Conservation (phyloP, 2,888 invertebrate species). For the Eristalis pertinax region DNA sequence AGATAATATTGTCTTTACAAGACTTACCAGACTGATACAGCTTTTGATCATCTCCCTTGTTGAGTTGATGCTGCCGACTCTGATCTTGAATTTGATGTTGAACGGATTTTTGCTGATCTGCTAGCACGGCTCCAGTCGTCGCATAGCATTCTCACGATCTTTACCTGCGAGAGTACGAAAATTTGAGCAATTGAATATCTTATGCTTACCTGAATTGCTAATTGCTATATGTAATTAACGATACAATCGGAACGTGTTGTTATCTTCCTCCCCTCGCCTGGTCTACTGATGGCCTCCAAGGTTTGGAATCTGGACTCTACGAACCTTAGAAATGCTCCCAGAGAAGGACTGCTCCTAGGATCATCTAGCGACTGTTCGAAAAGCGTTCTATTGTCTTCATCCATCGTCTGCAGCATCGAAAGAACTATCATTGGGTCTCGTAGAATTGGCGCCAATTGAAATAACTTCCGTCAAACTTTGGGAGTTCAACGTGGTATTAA, state of each 20-base stretch:
- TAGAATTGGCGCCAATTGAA: too few relatives aligned
- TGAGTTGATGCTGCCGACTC: background rate
- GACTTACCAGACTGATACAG: background rate
- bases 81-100: background rate
- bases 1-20: background rate
- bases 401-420: conserved; percentile 5
- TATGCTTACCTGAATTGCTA: background rate
- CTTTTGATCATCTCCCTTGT: background rate
- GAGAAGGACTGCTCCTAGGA: conserved; percentile 12
- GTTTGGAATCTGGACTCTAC: conserved; percentile 12
- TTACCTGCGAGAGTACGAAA: conserved; percentile 4
- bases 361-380: conserved; percentile 26
- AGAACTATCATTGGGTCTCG: background rate
- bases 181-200: background rate
- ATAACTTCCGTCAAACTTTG: too few relatives aligned
- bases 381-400: conserved; percentile 11
- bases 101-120: background rate
- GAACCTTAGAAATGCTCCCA: background rate
- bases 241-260: background rate
- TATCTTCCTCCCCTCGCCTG: background rate
- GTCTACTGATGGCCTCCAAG: background rate
- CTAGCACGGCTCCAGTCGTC: conserved; percentile 3
- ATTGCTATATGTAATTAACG: background rate
- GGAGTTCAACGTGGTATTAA: too few relatives aligned
- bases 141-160: conserved; percentile 1